Evolutionary conservation across 2,113 vertebrate genomes (phyloP).

Genomic region (Mystacornis crossleyi): DNA sequence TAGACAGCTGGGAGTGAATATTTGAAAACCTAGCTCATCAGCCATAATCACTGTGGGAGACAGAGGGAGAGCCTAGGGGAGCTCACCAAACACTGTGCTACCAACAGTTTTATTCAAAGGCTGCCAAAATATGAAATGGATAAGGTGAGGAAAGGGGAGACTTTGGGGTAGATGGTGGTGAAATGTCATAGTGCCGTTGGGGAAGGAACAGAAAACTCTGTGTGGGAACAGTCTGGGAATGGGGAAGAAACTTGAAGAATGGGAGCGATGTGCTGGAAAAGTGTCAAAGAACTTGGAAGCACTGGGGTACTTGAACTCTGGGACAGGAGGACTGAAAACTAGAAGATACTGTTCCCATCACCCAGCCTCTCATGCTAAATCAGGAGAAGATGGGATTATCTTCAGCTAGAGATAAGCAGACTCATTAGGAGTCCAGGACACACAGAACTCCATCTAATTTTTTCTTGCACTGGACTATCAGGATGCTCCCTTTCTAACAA

Average conservation of each 20-base stretch:
- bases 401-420: not conserved
- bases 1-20: not conserved
- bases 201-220: not conserved
- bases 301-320: conserved; percentile 26
- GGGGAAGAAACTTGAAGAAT: not conserved
- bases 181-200: not conserved
- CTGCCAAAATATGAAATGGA: not conserved
- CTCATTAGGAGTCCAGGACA: conserved; percentile 2
- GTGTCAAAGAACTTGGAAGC: not conserved
- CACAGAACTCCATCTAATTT: not conserved
- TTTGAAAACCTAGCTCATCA: conserved; percentile 5
- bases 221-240: not conserved
- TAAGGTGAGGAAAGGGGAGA: not conserved
- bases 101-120: not conserved
- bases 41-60: not conserved
- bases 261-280: not conserved
- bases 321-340: conserved; percentile 15
- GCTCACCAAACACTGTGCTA: not conserved
- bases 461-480: not conserved
- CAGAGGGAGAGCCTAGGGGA: not conserved
- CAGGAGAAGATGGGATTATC: conserved; percentile 10
- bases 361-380: not conserved
- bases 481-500: not conserved
- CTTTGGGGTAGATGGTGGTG: not conserved
- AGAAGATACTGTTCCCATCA: conserved; percentile 9